A percentile compares a stretch with the other conserved stretches of the same genome.
phyloP scores from a whole-genome alignment of 2,888 invertebrate genomes.

The Furcula furcula region DNA sequence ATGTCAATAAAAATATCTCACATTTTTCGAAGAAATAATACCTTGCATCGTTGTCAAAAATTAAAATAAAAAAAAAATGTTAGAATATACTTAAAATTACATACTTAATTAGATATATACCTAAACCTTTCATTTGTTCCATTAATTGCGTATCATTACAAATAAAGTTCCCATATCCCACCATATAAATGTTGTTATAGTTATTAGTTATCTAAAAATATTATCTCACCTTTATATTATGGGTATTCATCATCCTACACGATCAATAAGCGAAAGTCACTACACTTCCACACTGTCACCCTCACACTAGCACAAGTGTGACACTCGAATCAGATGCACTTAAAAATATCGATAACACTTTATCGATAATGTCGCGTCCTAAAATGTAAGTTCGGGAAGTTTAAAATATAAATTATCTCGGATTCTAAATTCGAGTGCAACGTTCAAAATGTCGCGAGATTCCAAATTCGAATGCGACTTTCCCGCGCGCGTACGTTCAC shows the following conservation, averaged over 20 bases:
- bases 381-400: slow-evolving; percentile 14
- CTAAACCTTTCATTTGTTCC: too few species aligned
- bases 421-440: slow-evolving; percentile 45
- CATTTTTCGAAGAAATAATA: too few species aligned
- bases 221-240: slow-evolving; percentile 63
- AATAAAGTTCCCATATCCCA: too few species aligned
- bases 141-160: too few species aligned
- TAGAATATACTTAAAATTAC: too few species aligned
- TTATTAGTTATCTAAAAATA: too few species aligned
- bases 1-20: too few species aligned
- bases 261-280: slow-evolving; percentile 63
- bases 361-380: slow-evolving; percentile 17
- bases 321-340: slow-evolving; percentile 32
- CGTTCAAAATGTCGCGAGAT: slow-evolving; percentile 47
- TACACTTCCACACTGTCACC: slow-evolving; percentile 53
- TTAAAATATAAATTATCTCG: too few species aligned
- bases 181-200: too few species aligned
- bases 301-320: slow-evolving; percentile 40
- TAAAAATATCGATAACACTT: slow-evolving; percentile 17
- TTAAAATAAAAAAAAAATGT: too few species aligned
- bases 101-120: too few species aligned
- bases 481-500: slow-evolving; percentile 49
- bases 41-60: too few species aligned
- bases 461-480: slow-evolving; percentile 52
- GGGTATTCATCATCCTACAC: slow-evolving; percentile 61